Evolutionary conservation across 2,113 vertebrate species (phyloP).

Genomic region (Protobothrops flavoviridis): DNA sequence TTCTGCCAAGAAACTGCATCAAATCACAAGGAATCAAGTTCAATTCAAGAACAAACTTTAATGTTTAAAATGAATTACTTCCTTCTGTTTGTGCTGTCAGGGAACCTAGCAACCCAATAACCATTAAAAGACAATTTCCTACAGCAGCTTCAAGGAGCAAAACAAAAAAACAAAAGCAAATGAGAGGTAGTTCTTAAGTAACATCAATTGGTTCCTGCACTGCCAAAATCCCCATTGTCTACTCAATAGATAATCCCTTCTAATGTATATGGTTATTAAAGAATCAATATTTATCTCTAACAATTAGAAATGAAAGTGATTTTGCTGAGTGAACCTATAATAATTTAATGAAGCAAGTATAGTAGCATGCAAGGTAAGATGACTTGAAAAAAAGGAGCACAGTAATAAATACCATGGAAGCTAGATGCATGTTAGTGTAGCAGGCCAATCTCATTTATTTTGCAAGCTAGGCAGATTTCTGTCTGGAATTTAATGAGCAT

Average conservation of each 20-base stretch:
- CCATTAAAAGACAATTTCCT: no score
- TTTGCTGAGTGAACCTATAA: constrained; percentile 41
- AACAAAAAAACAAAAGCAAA: no score
- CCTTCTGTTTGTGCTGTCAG: no score
- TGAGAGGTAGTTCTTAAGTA: background rate
- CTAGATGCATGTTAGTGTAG: background rate
- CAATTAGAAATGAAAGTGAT: constrained; percentile 30
- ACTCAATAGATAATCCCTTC: background rate
- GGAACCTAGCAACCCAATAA: background rate
- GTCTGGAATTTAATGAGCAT: constrained; percentile 40
- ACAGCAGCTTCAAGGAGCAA: background rate
- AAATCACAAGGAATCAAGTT: no score
- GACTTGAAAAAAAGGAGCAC: constrained; percentile 46
- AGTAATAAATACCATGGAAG: constrained; percentile 36
- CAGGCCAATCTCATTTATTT: constrained; percentile 39
- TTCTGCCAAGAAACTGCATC: no score
- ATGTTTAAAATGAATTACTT: no score
- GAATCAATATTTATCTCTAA: constrained; percentile 14
- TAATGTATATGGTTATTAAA: constrained; percentile 2
- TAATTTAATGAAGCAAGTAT: constrained; percentile 38
- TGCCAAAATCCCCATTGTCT: background rate
- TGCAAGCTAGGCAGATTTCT: constrained; percentile 55
- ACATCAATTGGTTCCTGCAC: no score
- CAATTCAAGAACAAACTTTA: no score
- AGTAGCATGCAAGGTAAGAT: constrained; percentile 19